Evolutionary conservation across 1,140 invertebrate genomes (phyloP), one percentile per base, ranked within the genome.

Genomic region (Drosophila punjabiensis): DNA sequence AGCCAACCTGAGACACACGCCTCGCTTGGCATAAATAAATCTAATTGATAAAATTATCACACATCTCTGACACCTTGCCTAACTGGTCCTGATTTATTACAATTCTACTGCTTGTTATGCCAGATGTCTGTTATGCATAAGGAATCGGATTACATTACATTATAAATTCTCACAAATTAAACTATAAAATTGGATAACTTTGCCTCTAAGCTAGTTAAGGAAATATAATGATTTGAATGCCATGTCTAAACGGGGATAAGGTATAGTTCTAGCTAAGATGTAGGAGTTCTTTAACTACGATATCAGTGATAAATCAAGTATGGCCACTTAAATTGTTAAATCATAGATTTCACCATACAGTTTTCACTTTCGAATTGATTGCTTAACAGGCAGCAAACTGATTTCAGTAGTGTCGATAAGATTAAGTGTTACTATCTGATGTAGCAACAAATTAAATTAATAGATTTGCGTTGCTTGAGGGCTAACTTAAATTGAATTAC

Each of bases 11-110:
- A 37, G 63, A 37, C 28, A 67, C 69, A 43, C 53, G 71, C 66
- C 81, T 85, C 53, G 69, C 67, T 68, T 82, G 65, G 58, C 48
- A 56, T 37, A 62, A 81, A 76, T 68, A 55, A 47, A 66, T 74
- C 53, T 58, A 30, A 91, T 90, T 82, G 64, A 90, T 82, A 91
- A 82, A 77, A 75, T 71, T 39, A 69, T 85, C 85, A 78, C 62
- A 86, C 55, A 61, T 68, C 65, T 64, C 39, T 60, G 79, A 87
- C 84, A 81, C 61, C 65, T 56, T 28, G 53, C 35, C 58, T 62
- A 33, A 60, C 71, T 68, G 73, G 69, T 76, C 81, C 81, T 63
- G 39, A 79, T 81, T 81, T 83, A 74, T 76, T 50, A 37, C 69
- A 52, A 20, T 59, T 68, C 35, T 76, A 35, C 33, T 58, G 50